Conservation (phyloP, 2,113 vertebrate species). For the Promerops cafer region DNA sequence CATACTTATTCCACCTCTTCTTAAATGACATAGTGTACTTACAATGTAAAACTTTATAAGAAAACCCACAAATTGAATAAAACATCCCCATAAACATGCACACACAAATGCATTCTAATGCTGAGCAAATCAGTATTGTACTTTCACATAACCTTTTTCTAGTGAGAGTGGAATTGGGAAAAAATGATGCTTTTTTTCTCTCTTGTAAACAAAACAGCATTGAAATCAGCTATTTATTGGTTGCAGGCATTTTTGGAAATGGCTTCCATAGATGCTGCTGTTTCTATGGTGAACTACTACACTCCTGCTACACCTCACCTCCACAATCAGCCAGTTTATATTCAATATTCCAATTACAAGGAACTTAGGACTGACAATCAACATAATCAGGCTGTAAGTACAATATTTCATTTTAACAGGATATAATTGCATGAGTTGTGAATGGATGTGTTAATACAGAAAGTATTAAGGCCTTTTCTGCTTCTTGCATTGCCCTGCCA, state of each 20-base stretch:
- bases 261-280: conserved; percentile 82
- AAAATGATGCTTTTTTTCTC: background rate
- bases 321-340: conserved; percentile 75
- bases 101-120: background rate
- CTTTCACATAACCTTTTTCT: background rate
- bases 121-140: background rate
- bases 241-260: conserved; percentile 88
- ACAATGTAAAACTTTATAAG: background rate
- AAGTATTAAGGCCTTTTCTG: background rate
- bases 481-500: background rate
- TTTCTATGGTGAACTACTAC: conserved; percentile 80
- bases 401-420: background rate
- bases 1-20: background rate
- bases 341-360: conserved; percentile 83
- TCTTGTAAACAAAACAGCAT: background rate
- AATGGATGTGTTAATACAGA: background rate
- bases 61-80: background rate
- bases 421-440: background rate
- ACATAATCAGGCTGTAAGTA: conserved; percentile 78
- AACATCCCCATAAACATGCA: background rate
- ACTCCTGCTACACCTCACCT: conserved; percentile 67
- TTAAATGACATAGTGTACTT: background rate
- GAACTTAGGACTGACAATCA: conserved; percentile 80
- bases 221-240: conserved; percentile 18
- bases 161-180: background rate